Base-by-base conservation (phyloP, 2,797 vertebrate genomes). In the Gymnothorax reevesii region DNA sequence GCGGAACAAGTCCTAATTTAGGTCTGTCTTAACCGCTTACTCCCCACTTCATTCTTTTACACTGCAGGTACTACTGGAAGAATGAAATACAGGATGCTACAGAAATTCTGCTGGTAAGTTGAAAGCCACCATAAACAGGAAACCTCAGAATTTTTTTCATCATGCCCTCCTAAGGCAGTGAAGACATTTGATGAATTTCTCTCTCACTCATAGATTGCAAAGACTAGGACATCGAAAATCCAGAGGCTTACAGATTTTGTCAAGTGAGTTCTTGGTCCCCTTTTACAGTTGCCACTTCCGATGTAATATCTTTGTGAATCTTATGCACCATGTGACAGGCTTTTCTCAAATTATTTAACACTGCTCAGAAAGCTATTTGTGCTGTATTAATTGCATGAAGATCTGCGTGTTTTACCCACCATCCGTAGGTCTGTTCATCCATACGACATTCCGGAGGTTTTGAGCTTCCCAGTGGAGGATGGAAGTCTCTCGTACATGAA, bases 21-120 rank as follows among this genome's bases (percentile, higher is more conserved):
- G 33, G 33, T 42, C 15, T 42, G 49, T 17, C 75, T 20, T 52
- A 4, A 20, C 3, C 9, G n/a, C 8, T 15, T 20, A 1, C 33
- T 33, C 60, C 82, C 27, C 5, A 79, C 55, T 1, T 69, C 60
- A 64, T 64, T 33, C 88, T 69, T 90, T 88, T 79, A 66, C n/a
- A 83, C 86, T 88, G 73, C n/a, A 98, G 97, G 92, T 98, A 96
- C 91, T 96, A 97, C 71, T 98, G 97, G 97, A 97, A 98, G 91
- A 97, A 96, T 10, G 94, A 98, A 87, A 94, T 97, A 89, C 96
- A 97, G 88, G 97, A 98, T 89, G 89, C 96, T 5, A 95, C 93
- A 75, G 97, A 98, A 92, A 94, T 96, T 84, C 90, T 97, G n/a
- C 93, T 98, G 95, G 97, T 98, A 85, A 95, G 94, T 83, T 84